These are phyloP conservation scores for Xestia sexstrigata DNA, from an alignment of 2,888 invertebrate genomes.

Conservation along the genomic window DNA sequence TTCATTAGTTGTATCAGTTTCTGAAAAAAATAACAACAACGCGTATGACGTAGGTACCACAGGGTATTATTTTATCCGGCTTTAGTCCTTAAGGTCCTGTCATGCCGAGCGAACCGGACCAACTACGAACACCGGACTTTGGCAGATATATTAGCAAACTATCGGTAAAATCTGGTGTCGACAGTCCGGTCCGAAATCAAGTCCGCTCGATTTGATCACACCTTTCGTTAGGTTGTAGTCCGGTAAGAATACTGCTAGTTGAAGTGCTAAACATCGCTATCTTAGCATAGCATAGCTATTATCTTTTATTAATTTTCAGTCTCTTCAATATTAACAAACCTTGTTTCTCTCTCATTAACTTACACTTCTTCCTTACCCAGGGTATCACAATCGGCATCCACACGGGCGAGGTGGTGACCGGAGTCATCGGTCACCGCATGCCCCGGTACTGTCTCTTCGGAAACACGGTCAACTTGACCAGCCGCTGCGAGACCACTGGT, in stretches of 20 bases:
- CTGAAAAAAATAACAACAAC: not conserved
- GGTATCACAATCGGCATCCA: constrained; percentile 98
- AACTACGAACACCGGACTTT: not conserved
- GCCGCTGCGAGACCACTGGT: constrained; percentile 98
- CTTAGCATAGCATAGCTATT: not conserved
- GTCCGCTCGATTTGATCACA: not conserved
- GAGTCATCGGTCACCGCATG: constrained; percentile 98
- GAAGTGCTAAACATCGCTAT: not conserved
- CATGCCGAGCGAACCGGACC: no score
- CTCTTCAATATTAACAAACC: constrained; percentile 16
- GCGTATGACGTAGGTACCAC: not conserved
- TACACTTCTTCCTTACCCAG: constrained; percentile 84
- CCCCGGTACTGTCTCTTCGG: constrained; percentile 98
- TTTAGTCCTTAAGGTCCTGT: not conserved
- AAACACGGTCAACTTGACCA: constrained; percentile 98
- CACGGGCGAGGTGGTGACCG: constrained; percentile 98
- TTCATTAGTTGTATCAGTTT: not conserved
- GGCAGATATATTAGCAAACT: not conserved
- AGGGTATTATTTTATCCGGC: not conserved
- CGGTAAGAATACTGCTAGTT: not conserved
- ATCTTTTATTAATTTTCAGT: not conserved
- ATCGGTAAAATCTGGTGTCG: not conserved
- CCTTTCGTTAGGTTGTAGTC: not conserved
- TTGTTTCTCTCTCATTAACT: constrained; percentile 5
- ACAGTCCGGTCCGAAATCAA: not conserved